These are phyloP conservation scores for Copidosoma floridanum DNA, from an alignment of 1,140 invertebrate genomes.

Conservation along the genomic window DNA sequence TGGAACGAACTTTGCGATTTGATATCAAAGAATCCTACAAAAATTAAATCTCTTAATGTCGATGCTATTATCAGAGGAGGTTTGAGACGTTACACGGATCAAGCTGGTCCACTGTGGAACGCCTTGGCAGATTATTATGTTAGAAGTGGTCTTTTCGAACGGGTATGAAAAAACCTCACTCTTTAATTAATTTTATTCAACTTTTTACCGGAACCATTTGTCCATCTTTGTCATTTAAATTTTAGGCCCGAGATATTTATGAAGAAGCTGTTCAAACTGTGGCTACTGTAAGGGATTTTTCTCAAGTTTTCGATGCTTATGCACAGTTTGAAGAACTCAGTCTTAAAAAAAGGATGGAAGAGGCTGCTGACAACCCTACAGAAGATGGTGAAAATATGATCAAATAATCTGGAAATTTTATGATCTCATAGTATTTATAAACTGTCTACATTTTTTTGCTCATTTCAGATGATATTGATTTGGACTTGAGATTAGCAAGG, in stretches of 20 bases:
- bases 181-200: slow-evolving; percentile 10
- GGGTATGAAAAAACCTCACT: no score
- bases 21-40: slow-evolving; percentile 95
- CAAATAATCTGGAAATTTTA: no score
- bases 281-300: slow-evolving; percentile 95
- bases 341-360: slow-evolving; percentile 89
- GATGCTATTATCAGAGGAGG: slow-evolving; percentile 98
- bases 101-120: slow-evolving; percentile 98
- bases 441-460: slow-evolving; percentile 18
- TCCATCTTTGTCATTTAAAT: slow-evolving; percentile 5
- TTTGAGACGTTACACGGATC: slow-evolving; percentile 92
- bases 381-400: slow-evolving; percentile 84
- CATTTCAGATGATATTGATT: slow-evolving; percentile 88
- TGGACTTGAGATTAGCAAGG: slow-evolving; percentile 86
- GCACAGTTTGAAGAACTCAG: slow-evolving; percentile 97
- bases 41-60: slow-evolving; percentile 92
- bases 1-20: slow-evolving; percentile 99
- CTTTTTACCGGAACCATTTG: neutral
- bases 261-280: slow-evolving; percentile 98
- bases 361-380: slow-evolving; percentile 69
- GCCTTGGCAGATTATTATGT: slow-evolving; percentile 98
- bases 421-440: no score
- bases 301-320: slow-evolving; percentile 98
- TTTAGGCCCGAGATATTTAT: slow-evolving; percentile 92
- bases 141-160: slow-evolving; percentile 93